phyloP scores from a whole-genome alignment of 2,797 vertebrate genomes.

The Catostomus latipinnis region DNA sequence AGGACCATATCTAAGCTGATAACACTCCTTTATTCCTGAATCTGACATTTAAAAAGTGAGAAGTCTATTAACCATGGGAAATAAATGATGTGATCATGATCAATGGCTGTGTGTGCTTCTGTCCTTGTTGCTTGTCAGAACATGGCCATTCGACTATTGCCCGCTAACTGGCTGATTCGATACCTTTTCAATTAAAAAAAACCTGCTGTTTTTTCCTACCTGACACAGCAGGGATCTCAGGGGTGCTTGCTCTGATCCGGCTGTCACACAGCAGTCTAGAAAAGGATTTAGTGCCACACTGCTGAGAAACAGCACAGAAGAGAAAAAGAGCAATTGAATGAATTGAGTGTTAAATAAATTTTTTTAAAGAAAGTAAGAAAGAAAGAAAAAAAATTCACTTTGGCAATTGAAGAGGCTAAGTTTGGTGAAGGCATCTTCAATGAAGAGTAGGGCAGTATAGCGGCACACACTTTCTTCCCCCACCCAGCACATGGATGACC shows the following conservation, averaged over 20 bases:
- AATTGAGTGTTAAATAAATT: no score
- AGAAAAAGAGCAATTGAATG: slow-evolving; percentile 26
- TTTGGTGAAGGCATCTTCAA: background rate
- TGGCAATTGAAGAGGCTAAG: slow-evolving; percentile 18
- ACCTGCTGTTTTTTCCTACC: slow-evolving; percentile 44
- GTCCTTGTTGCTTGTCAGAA: slow-evolving; percentile 25
- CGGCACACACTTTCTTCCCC: background rate
- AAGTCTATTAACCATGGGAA: slow-evolving; percentile 24
- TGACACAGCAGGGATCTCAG: slow-evolving; percentile 50
- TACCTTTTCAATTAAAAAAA: slow-evolving; percentile 56
- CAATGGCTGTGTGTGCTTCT: slow-evolving; percentile 23
- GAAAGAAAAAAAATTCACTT: background rate
- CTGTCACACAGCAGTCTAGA: slow-evolving; percentile 43
- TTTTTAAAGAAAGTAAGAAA: background rate
- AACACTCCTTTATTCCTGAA: background rate
- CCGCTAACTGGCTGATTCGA: slow-evolving; percentile 44
- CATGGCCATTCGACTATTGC: slow-evolving; percentile 25
- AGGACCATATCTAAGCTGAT: background rate
- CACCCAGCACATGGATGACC: slow-evolving; percentile 34
- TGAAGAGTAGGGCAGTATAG: slow-evolving; percentile 6
- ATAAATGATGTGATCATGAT: slow-evolving; percentile 33
- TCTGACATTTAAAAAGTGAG: background rate
- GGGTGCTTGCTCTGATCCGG: slow-evolving; percentile 45
- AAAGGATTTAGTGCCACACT: slow-evolving; percentile 33
- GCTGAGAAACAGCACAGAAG: slow-evolving; percentile 23